Evolutionary conservation across 2,797 vertebrate genomes (phyloP), one percentile per base, ranked within the genome.

Genomic region (Babyrousa celebensis): DNA sequence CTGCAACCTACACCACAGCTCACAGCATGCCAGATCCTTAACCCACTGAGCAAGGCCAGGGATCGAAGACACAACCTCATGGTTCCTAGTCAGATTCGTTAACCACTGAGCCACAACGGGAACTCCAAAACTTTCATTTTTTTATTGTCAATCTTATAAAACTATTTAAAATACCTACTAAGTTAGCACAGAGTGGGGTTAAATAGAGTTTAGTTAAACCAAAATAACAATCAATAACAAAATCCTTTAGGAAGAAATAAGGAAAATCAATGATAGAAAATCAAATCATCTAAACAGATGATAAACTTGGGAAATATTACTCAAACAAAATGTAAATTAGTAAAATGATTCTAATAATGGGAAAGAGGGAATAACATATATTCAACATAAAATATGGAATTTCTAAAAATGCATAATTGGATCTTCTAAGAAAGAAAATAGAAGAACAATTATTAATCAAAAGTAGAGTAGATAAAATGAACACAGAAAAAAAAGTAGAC

Each of bases 301-400:
- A 25, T 74, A 78, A 84, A 90, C 10, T 67, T 84, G 12, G 5
- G 29, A 78, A 77, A 84, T 72, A 79, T 65, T 72, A 79, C 17
- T 78, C 74, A 60, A 74, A 25, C 12, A 84, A 93, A 83, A 88
- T 43, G 6, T 40, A 79, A 94, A 78, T 60, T 90, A 77, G 18
- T 65, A 79, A 96, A 58, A 67, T 83, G 3, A 63, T 78, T 71
- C 60, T 67, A 56, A 74, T 86, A 85, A 83, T 74, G 62, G 11
- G 14, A 62, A 89, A 85, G 32, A 56, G 0, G 15, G 9, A 62
- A 88, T 40, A 25, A 68, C 4, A 79, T 48, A 48, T 56, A 71
- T 32, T 12, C 5, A 54, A 74, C 14, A 84, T 68, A 74, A 88
- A 65, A 84, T 54, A 32, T 25, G 5, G 8, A 67, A 4, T 16